Evolutionary conservation across 2,888 invertebrate genomes (phyloP), one percentile per base, ranked within the genome.

Genomic region (Drosophila mercatorum): DNA sequence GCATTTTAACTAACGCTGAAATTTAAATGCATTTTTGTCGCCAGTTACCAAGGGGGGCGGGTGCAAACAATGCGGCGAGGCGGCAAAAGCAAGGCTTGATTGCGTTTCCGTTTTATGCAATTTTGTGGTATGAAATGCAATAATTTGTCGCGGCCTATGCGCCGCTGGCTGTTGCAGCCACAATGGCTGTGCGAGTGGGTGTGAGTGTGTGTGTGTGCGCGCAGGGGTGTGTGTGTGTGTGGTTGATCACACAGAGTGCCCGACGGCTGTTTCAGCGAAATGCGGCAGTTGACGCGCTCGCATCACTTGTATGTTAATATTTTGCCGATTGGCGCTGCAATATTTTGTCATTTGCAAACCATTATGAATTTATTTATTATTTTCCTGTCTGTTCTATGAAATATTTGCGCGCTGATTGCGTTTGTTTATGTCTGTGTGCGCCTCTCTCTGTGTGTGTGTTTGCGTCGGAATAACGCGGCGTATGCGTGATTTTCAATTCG

Each of bases 291-390:
- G 75, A 72, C 57, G 61, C 52, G 58, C 10, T 49, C 28, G 60
- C 64, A 56, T 72, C 77, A 73, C 59, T 68, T 63, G 58, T 56
- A 78, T 80, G 90, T 88, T 88, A 88, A 89, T 89, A 85, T 89
- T 87, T 89, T 78, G 86, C 69, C 90, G 90, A 87, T 87, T 87
- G 79, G 52, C 79, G 72, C 56, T 72, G 81, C 90, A 88, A 89
- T 87, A 89, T 89, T 89, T 87, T 87, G 90, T 88, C 86, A 89
- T 87, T 89, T 83, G 75, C 75, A 73, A 81, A 79, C 86, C 86
- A 89, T 87, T 89, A 87, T 86, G 79, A 73, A 88, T 88, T 88
- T 89, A 88, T 87, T 87, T 87, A 87, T 89, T 86, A 88, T 88
- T 87, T 83, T 68, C 55, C 67, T 66, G 71, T 56, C 56, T 59